These are phyloP conservation scores for Epinotia ramella DNA, from an alignment of 2,888 invertebrate genomes.

Conservation along the genomic window DNA sequence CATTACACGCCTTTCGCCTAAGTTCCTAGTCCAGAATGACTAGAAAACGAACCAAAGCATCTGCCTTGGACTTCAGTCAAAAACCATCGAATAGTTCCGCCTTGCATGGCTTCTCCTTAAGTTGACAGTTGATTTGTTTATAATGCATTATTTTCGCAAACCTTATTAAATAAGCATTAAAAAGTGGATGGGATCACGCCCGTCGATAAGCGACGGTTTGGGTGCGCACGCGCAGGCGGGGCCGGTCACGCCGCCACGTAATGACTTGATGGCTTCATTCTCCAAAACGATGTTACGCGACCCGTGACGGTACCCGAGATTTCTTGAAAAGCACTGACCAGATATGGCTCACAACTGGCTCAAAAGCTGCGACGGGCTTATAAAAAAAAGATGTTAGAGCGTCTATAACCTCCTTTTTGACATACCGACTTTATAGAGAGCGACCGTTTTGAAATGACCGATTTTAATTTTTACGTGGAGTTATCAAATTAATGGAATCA, in stretches of 20 bases:
- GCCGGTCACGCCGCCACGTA: conserved; percentile 28
- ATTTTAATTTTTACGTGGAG: too few species aligned
- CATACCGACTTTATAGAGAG: too few species aligned
- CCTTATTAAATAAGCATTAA: conserved; percentile 14
- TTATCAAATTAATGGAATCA: too few species aligned
- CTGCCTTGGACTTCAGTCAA: too few species aligned
- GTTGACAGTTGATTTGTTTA: conserved; percentile 10
- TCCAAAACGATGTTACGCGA: conserved; percentile 20
- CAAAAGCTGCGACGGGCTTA: too few species aligned
- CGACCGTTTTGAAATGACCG: too few species aligned
- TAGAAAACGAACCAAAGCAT: too few species aligned
- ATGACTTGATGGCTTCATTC: conserved; percentile 33
- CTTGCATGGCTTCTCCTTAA: neutral
- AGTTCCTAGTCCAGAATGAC: too few species aligned
- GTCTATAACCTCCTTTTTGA: too few species aligned
- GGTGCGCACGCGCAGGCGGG: conserved; percentile 26
- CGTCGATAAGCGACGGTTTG: neutral
- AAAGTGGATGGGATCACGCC: neutral
- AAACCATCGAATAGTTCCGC: too few species aligned
- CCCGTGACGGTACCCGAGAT: neutral
- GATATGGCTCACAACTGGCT: neutral
- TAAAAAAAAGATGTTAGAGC: too few species aligned
- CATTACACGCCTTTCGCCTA: too few species aligned
- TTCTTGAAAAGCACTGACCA: neutral
- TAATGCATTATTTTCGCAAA: conserved; percentile 13